Base-by-base conservation (phyloP, 2,797 vertebrate species). In the Gallinago stenura region DNA sequence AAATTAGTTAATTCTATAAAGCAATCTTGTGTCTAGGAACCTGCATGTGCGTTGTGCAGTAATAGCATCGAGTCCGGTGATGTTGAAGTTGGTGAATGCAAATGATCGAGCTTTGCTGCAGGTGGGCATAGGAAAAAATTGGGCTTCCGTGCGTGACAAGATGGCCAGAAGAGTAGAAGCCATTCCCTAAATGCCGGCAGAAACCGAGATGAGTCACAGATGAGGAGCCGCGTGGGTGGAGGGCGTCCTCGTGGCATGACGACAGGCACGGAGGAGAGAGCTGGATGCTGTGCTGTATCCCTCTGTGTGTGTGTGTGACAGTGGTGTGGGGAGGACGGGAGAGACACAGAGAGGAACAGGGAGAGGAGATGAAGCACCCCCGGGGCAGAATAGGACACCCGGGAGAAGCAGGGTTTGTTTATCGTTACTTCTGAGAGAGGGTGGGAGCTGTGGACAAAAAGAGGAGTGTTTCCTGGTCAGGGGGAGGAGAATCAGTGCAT, bases 361-460 rank as follows among this genome's bases (percentile, higher is more conserved):
- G 51, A 61, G 48, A 61, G 53, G 48, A 39, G 68, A 21, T 0
- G 6, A 41, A 58, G 53, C 5, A 14, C 18, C 41, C 41, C 41
- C 0, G 0, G 50, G 12, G 28, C 73, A 22, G 51, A 21, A 33
- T 2, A 5, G 0, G 1, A 4, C 0, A 8, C 5, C 7, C 2
- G 33, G 54, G n/a, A 88, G 15, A n/a, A 21, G 19, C 37, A 6
- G 0, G 0, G 7, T 24, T n/a, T 8, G 2, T 60, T 57, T 48
- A 1, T 12, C 2, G 3, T 5, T 51, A 7, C 9, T 61, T n/a
- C 45, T 2, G 0, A 22, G 75, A 26, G 24, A 56, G 39, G 43
- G 18, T 51, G 68, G 53, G 79, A 70, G 46, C 54, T 1, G 4
- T 3, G 61, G 37, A 13, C 6, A 15, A 10, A 15, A 0, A 33